Evolutionary conservation across 2,797 vertebrate species (phyloP).

Genomic region (Meda fulgida): DNA sequence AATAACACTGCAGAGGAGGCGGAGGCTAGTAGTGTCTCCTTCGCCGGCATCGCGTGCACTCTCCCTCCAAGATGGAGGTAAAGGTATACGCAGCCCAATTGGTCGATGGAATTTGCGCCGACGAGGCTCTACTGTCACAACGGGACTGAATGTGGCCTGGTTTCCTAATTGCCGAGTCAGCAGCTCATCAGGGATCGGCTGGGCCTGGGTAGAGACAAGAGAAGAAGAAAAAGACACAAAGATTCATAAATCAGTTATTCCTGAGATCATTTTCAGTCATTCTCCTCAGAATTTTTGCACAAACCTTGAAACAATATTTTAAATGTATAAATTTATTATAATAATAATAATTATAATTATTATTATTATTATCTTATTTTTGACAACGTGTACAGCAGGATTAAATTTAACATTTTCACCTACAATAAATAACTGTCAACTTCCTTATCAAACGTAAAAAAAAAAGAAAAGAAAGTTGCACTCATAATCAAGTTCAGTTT

Average conservation of each 20-base stretch:
- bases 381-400: neutral
- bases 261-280: neutral
- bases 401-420: no score
- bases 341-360: no score
- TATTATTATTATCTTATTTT: neutral
- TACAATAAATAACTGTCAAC: neutral
- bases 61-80: slow-evolving; percentile 95
- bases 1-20: slow-evolving; percentile 97
- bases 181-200: slow-evolving; percentile 94
- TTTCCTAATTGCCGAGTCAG: slow-evolving; percentile 95
- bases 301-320: neutral
- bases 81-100: slow-evolving; percentile 91
- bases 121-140: slow-evolving; percentile 95
- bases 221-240: slow-evolving; percentile 21
- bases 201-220: slow-evolving; percentile 79
- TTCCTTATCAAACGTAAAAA: neutral
- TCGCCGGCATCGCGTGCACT: slow-evolving; percentile 90
- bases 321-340: neutral
- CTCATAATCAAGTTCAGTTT: neutral
- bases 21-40: slow-evolving; percentile 95
- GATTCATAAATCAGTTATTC: neutral
- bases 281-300: neutral
- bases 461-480: neutral
- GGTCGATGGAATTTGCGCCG: slow-evolving; percentile 97
- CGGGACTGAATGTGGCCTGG: slow-evolving; percentile 98